phyloP scores from a whole-genome alignment of 2,113 vertebrate genomes.

The Spheniscus mendiculus region DNA sequence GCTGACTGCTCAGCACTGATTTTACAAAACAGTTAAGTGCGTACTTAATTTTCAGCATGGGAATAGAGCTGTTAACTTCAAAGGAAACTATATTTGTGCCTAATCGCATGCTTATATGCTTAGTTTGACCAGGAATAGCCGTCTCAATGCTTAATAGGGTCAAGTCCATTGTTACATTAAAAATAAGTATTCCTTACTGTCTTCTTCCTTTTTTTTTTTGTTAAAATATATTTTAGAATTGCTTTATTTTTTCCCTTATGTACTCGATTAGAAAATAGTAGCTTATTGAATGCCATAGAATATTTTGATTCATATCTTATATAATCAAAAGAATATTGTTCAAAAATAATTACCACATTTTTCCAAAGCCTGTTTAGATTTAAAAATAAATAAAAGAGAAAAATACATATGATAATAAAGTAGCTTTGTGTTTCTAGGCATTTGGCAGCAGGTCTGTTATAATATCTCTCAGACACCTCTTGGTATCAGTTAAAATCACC shows the following conservation, averaged over 20 bases:
- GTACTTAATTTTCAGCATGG: not conserved
- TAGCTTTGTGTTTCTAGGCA: constrained; percentile 19
- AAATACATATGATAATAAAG: constrained; percentile 3
- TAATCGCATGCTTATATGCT: not conserved
- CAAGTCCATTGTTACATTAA: constrained; percentile 4
- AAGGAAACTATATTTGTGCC: constrained; percentile 10
- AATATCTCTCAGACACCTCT: not conserved
- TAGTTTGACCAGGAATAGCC: not conserved
- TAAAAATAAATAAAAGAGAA: constrained; percentile 25
- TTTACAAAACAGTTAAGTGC: not conserved
- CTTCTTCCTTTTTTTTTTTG: not conserved
- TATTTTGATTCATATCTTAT: not conserved
- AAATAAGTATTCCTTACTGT: constrained; percentile 18
- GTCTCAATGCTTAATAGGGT: not conserved
- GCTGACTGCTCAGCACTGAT: not conserved
- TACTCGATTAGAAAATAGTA: constrained; percentile 41
- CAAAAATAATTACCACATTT: constrained; percentile 51
- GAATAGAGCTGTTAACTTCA: not conserved
- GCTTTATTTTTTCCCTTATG: not conserved
- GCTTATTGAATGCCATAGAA: constrained; percentile 13
- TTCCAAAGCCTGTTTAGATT: not conserved
- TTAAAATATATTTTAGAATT: constrained; percentile 55
- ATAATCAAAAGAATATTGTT: constrained; percentile 5
- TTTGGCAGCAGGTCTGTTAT: constrained; percentile 1
- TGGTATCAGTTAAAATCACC: not conserved